Evolutionary conservation across 2,888 invertebrate genomes (phyloP).

Genomic region (Watsonalla binaria): DNA sequence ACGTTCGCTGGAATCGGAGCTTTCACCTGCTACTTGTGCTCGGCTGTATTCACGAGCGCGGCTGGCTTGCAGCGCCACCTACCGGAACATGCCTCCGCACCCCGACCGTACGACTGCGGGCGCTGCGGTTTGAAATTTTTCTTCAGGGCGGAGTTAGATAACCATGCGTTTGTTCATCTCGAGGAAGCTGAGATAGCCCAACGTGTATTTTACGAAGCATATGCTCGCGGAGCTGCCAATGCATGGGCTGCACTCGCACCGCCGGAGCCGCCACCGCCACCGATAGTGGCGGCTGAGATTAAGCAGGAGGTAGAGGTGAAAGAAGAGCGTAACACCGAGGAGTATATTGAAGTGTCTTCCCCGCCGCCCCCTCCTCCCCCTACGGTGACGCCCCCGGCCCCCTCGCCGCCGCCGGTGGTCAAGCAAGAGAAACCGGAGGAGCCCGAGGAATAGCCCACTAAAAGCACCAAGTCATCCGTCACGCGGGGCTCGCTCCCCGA

Average conservation of each 20-base stretch:
- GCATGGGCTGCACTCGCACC: conserved; percentile 69
- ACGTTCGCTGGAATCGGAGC: conserved; percentile 92
- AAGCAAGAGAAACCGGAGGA: conserved; percentile 68
- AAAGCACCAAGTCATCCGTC: conserved; percentile 58
- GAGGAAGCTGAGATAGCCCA: conserved; percentile 75
- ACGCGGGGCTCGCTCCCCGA: conserved; percentile 54
- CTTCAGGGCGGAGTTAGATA: conserved; percentile 94
- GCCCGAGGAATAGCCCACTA: conserved; percentile 27
- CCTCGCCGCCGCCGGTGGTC: conserved; percentile 42
- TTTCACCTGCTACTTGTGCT: conserved; percentile 93
- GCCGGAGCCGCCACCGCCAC: conserved; percentile 33
- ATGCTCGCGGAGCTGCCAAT: conserved; percentile 64
- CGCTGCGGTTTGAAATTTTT: conserved; percentile 92
- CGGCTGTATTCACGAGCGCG: conserved; percentile 91
- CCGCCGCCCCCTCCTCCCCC: conserved; percentile 49
- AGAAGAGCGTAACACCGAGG: conserved; percentile 64
- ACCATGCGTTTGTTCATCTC: conserved; percentile 84
- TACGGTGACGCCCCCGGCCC: conserved; percentile 27
- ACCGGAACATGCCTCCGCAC: conserved; percentile 87
- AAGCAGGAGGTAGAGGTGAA: conserved; percentile 68
- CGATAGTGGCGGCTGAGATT: conserved; percentile 35
- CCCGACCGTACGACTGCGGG: conserved; percentile 91
- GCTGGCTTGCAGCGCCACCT: conserved; percentile 90
- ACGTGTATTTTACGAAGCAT: conserved; percentile 69
- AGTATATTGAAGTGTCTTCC: conserved; percentile 72